Evolutionary conservation across 2,113 vertebrate species (phyloP).

Genomic region (Sphyrna mokarran): DNA sequence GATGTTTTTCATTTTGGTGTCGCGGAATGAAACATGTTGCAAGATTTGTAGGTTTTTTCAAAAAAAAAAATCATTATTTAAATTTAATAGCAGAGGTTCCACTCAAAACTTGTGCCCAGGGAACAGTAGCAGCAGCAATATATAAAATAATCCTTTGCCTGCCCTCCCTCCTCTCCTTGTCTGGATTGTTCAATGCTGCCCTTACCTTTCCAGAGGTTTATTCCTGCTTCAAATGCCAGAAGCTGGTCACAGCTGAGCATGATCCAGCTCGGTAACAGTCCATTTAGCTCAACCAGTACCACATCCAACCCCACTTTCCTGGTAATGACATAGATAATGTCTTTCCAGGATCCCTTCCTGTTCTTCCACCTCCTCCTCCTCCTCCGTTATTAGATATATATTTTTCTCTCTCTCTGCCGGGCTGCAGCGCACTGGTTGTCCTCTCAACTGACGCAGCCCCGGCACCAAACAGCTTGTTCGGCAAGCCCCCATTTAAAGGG

Average conservation of each 20-base stretch:
- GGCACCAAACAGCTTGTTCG: neutral
- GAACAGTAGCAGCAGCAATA: neutral
- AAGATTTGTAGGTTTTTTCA: neutral
- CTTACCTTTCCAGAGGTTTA: neutral
- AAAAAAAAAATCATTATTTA: no score
- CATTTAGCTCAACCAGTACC: neutral
- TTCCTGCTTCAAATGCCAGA: neutral
- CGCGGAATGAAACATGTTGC: neutral
- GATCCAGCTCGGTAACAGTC: neutral
- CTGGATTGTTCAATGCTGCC: neutral
- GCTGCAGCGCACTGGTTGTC: neutral
- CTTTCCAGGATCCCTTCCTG: neutral
- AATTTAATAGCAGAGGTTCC: neutral
- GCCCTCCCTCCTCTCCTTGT: neutral
- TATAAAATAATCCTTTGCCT: neutral
- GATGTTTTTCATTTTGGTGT: neutral
- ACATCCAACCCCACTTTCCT: conserved; percentile 6
- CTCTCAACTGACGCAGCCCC: neutral
- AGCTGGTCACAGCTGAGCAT: neutral
- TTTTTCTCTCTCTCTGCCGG: neutral
- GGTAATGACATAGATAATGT: neutral
- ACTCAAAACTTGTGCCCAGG: neutral
- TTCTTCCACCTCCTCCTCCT: neutral
- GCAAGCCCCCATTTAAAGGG: conserved; percentile 25
- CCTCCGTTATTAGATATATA: neutral